Conservation (phyloP, 2,113 vertebrate genomes). For the Maccullochella peelii region DNA sequence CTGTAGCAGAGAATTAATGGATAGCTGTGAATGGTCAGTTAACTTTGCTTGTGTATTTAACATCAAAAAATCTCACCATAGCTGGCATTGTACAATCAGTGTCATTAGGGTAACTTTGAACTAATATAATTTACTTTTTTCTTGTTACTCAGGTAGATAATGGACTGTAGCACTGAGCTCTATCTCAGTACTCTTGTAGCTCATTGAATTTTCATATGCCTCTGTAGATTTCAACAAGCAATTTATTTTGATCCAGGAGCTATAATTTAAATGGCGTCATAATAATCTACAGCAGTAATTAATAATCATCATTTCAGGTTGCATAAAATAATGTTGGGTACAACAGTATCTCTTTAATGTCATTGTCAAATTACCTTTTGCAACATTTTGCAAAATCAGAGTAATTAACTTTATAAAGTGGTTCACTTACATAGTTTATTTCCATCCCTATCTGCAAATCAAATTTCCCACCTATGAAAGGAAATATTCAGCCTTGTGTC, state of each 20-base stretch:
- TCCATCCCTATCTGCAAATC: neutral
- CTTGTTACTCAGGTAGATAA: slow-evolving; percentile 28
- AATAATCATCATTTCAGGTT: slow-evolving; percentile 38
- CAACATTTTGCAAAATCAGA: slow-evolving; percentile 12
- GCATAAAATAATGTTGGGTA: slow-evolving; percentile 19
- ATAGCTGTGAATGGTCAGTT: slow-evolving; percentile 1
- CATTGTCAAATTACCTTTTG: slow-evolving; percentile 26
- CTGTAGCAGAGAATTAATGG: neutral
- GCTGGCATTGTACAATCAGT: neutral
- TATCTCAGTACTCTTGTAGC: slow-evolving; percentile 3
- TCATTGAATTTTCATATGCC: slow-evolving; percentile 49
- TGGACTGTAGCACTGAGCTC: neutral
- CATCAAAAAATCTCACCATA: neutral
- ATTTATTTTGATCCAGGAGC: slow-evolving; percentile 53
- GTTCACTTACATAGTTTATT: neutral
- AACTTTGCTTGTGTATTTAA: neutral
- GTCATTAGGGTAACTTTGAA: neutral
- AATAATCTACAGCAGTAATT: slow-evolving; percentile 34
- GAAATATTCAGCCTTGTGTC: neutral
- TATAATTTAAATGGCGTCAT: slow-evolving; percentile 38
- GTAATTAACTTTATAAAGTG: slow-evolving; percentile 25
- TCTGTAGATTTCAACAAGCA: slow-evolving; percentile 41
- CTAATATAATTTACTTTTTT: slow-evolving; percentile 10
- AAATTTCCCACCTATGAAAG: neutral
- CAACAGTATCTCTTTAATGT: slow-evolving; percentile 19